Evolutionary conservation across 2,888 invertebrate genomes (phyloP).

Genomic region (Spialia ferax): DNA sequence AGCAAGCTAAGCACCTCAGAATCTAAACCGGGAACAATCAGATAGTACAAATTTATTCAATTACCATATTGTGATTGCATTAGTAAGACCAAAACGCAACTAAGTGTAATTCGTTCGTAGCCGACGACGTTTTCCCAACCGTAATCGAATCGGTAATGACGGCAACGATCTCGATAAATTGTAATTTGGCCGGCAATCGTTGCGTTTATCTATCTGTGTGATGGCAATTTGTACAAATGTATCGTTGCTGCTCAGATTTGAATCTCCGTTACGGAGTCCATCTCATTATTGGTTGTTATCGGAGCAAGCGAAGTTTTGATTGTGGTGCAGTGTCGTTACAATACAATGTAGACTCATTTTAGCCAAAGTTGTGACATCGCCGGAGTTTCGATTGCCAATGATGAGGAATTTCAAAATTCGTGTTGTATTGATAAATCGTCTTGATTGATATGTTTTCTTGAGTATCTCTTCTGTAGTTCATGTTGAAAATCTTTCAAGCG

Average conservation of each 20-base stretch:
- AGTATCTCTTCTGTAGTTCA: background rate
- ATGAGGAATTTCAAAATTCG: too few relatives aligned
- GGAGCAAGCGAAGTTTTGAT: slow-evolving; percentile 36
- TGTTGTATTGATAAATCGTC: background rate
- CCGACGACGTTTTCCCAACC: slow-evolving; percentile 56
- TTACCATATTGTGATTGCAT: slow-evolving; percentile 36
- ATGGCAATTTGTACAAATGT: slow-evolving; percentile 59
- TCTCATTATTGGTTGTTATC: slow-evolving; percentile 43
- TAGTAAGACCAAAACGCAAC: slow-evolving; percentile 20
- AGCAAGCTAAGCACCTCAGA: slow-evolving; percentile 25
- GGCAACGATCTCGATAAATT: slow-evolving; percentile 64
- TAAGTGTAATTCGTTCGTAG: slow-evolving; percentile 41
- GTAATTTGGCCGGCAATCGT: slow-evolving; percentile 68
- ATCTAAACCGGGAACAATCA: slow-evolving; percentile 35
- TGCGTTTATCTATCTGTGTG: slow-evolving; percentile 57
- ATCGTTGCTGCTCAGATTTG: slow-evolving; percentile 50
- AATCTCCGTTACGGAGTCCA: slow-evolving; percentile 48
- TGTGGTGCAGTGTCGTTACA: slow-evolving; percentile 11
- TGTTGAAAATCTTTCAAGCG: background rate
- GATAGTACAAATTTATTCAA: slow-evolving; percentile 39
- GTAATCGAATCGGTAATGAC: slow-evolving; percentile 47
- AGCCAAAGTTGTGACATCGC: too few relatives aligned
- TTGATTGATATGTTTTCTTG: background rate
- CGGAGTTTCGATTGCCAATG: background rate
- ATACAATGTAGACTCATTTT: slow-evolving; percentile 9